A percentile compares a stretch with the other conserved stretches of the same genome.
Evolutionary conservation across 2,113 vertebrate species (phyloP).

Genomic region (Paralichthys olivaceus): DNA sequence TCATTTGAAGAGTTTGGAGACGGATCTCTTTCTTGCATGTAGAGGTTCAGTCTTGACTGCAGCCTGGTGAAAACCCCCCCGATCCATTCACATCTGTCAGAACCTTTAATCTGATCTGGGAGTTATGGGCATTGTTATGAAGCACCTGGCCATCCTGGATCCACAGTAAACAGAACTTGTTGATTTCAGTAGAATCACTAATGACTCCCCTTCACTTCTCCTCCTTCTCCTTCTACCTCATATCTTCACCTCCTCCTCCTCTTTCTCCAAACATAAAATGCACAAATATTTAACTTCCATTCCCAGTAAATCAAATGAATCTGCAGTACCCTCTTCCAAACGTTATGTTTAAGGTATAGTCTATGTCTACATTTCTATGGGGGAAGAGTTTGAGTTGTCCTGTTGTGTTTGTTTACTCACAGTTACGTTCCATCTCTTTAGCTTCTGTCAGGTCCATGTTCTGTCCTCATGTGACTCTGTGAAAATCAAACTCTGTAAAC

Average conservation of each 20-base stretch:
- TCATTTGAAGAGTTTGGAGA: no score
- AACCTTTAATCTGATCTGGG: no score
- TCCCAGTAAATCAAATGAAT: background rate
- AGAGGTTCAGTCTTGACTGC: no score
- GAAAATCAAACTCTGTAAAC: background rate
- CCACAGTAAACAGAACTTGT: no score
- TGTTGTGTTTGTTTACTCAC: background rate
- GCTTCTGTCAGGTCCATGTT: background rate
- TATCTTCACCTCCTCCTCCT: slow-evolving; percentile 47
- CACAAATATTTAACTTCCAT: background rate
- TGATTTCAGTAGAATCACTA: no score
- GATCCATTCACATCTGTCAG: no score
- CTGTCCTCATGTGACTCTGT: background rate
- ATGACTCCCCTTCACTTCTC: slow-evolving; percentile 1
- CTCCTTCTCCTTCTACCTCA: slow-evolving; percentile 59
- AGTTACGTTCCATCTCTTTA: background rate
- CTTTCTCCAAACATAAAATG: background rate
- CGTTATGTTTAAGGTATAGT: background rate
- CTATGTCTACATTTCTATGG: background rate
- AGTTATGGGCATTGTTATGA: no score
- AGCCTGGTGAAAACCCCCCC: no score
- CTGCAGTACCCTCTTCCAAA: background rate
- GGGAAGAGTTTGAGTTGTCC: background rate
- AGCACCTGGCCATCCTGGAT: no score
- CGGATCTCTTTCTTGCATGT: no score